Evolutionary conservation across 2,113 vertebrate genomes (phyloP), one percentile per base, ranked within the genome.

Genomic region (Nycticorax nycticorax): DNA sequence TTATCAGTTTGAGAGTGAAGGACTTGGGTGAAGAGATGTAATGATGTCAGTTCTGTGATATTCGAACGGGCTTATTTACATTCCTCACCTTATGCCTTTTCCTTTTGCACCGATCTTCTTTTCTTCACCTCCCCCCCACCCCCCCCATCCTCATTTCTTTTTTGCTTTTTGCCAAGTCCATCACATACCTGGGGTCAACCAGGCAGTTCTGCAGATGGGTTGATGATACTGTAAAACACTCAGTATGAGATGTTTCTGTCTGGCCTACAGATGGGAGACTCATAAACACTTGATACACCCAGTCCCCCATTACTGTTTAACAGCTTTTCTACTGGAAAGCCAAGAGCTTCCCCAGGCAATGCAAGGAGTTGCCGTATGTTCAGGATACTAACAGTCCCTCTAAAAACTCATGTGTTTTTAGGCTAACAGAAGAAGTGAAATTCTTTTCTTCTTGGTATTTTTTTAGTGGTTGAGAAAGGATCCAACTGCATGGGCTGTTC

Each of bases 201-300:
- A 92, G 81, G 85, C 69, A 93, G 69, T 68, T 91, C 67, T 93
- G 81, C 86, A 92, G 68, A 89, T 95, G 89, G 55, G 57, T 69
- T 63, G 71, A 80, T 80, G 57, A 89, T 84, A 23, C 85, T 90
- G 62, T 69, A 91, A 77, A 93, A 88, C 66, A 85, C 32, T 79
- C 48, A 69, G 24, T 35, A 56, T 60, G 79, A 85, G 76, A 95
- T 87, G 83, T 94, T 95, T 86, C 81, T 89, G 67, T 94, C 89
- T 93, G 95, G 84, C 59, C 89, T 94, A 91, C 89, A 95, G 84
- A 94, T 92, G 91, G 75, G 76, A 95, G 85, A 76, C 67, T 96
- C 94, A 92, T 94, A 97, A 97, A 97, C 90, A 93, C 90, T 81
- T 83, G 85, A 95, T 96, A 92, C 69, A 90, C 59, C 85, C 93